Percentiles rank a stretch among this genome's conserved stretches.
Conservation (phyloP, 2,888 invertebrate species). For the Drosophila rellima region DNA sequence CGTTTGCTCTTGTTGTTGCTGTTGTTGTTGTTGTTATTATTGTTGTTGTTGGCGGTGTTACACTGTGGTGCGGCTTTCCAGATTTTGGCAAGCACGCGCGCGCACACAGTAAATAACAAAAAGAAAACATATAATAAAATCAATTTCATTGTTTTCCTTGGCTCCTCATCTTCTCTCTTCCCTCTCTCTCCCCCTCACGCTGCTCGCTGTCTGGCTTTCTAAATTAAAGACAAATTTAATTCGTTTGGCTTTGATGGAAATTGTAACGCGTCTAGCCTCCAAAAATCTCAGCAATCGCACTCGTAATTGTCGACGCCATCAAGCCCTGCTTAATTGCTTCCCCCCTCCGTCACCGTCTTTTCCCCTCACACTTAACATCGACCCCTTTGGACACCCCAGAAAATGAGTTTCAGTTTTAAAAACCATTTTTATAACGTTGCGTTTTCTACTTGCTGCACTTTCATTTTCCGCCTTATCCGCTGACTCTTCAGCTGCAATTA, state of each 20-base stretch:
- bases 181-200: not conserved
- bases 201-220: slow-evolving; percentile 58
- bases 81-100: slow-evolving; percentile 65
- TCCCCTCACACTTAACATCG: not conserved
- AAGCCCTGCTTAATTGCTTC: slow-evolving; percentile 38
- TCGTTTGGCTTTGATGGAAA: slow-evolving; percentile 66
- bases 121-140: slow-evolving; percentile 48
- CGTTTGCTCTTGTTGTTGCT: slow-evolving; percentile 35
- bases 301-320: slow-evolving; percentile 31
- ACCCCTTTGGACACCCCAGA: not conserved
- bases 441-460: slow-evolving; percentile 69
- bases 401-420: slow-evolving; percentile 20
- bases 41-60: slow-evolving; percentile 22
- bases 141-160: slow-evolving; percentile 68
- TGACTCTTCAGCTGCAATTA: slow-evolving; percentile 65
- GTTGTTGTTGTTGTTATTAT: slow-evolving; percentile 26
- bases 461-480: slow-evolving; percentile 65
- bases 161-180: not conserved
- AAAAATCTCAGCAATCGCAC: slow-evolving; percentile 12
- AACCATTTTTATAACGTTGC: slow-evolving; percentile 15
- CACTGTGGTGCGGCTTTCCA: slow-evolving; percentile 36
- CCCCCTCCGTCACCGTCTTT: not conserved
- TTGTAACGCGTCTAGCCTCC: slow-evolving; percentile 60
- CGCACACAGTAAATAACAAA: slow-evolving; percentile 27
- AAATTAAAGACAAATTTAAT: slow-evolving; percentile 73